Percentiles rank a stretch among this genome's conserved stretches.
Evolutionary conservation across 2,113 vertebrate species (phyloP).

Genomic region (Clupea harengus): DNA sequence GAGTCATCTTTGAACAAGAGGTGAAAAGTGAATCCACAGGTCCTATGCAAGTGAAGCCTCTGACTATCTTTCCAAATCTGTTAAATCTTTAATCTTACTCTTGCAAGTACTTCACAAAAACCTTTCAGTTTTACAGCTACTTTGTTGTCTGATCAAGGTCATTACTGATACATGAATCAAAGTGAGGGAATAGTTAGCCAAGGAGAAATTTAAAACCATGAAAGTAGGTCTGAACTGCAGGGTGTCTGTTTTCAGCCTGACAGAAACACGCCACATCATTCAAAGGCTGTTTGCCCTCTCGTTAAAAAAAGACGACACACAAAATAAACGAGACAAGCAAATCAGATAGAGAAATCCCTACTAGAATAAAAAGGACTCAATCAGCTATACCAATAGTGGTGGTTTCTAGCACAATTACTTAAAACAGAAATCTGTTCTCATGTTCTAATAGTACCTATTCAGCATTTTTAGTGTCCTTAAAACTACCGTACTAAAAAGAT

Average conservation of each 20-base stretch:
- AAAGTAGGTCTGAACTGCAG: slow-evolving; percentile 7
- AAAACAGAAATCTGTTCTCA: background rate
- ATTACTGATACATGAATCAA: slow-evolving; percentile 24
- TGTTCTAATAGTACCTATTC: background rate
- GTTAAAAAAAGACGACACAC: background rate
- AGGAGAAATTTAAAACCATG: slow-evolving; percentile 29
- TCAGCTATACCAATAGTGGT: background rate
- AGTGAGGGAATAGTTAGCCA: slow-evolving; percentile 4
- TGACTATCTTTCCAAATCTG: background rate
- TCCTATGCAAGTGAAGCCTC: background rate
- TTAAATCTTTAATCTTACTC: background rate
- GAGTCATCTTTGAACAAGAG: background rate
- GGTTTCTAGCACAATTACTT: background rate
- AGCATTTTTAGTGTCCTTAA: background rate
- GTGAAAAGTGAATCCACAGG: background rate
- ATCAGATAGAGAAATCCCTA: background rate
- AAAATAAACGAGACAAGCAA: background rate
- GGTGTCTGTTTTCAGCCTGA: slow-evolving; percentile 17
- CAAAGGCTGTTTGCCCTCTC: slow-evolving; percentile 18
- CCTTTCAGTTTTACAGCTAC: background rate
- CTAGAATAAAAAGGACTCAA: background rate
- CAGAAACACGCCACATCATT: slow-evolving; percentile 18
- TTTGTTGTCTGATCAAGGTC: slow-evolving; percentile 18
- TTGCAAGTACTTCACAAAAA: background rate
- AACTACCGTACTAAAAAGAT: background rate